A percentile compares a stretch with the other conserved stretches of the same genome.
These are phyloP conservation scores for Ostrea edulis DNA, from an alignment of 1,140 invertebrate species.

Conservation along the genomic window DNA sequence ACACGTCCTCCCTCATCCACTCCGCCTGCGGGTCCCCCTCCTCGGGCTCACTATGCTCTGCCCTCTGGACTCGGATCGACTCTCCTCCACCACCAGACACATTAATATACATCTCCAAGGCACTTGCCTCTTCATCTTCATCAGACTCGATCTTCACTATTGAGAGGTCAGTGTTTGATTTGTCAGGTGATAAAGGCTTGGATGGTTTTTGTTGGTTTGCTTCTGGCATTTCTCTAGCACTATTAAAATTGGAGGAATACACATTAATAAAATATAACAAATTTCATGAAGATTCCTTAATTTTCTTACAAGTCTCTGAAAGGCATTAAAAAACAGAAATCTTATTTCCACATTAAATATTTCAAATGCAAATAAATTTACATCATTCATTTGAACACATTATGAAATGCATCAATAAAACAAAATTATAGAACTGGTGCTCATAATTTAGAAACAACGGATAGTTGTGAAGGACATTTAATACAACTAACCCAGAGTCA, in stretches of 20 bases:
- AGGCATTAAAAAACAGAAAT: no score
- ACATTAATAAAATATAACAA: neutral
- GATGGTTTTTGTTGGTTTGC: neutral
- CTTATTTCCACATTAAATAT: no score
- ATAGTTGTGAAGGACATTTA: no score
- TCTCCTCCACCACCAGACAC: slow-evolving; percentile 46
- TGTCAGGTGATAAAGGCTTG: neutral
- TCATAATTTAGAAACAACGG: no score
- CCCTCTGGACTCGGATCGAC: slow-evolving; percentile 34
- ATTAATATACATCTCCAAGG: slow-evolving; percentile 58
- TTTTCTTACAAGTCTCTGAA: neutral
- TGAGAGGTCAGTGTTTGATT: slow-evolving; percentile 43
- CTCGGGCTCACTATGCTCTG: slow-evolving; percentile 33
- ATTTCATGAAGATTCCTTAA: neutral
- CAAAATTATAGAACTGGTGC: no score
- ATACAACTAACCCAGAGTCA: neutral
- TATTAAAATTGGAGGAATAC: neutral
- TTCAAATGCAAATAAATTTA: no score
- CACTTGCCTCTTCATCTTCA: slow-evolving; percentile 42
- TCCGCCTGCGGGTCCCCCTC: slow-evolving; percentile 50
- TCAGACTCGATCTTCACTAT: slow-evolving; percentile 56
- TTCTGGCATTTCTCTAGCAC: slow-evolving; percentile 6
- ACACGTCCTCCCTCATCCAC: slow-evolving; percentile 55
- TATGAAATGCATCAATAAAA: no score
- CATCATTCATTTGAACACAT: no score